Percentiles rank a stretch among this genome's conserved stretches.
These are phyloP conservation scores for Microplitis manilae DNA, from an alignment of 2,888 invertebrate species.

Conservation along the genomic window DNA sequence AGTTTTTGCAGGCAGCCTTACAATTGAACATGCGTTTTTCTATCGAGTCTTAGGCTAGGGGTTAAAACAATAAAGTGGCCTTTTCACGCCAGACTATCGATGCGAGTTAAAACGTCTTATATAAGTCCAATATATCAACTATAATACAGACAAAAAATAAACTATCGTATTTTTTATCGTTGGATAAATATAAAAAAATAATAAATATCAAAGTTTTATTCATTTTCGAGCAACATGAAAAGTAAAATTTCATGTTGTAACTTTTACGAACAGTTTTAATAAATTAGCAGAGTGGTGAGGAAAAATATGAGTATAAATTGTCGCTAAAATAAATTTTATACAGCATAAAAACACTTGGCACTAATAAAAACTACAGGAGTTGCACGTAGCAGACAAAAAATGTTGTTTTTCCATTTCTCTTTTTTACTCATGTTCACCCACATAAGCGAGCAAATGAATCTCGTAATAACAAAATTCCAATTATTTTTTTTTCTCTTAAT, in stretches of 20 bases:
- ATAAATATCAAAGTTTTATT: background rate
- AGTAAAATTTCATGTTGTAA: background rate
- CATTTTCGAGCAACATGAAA: background rate
- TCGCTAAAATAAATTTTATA: conserved; percentile 1
- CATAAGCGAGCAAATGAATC: background rate
- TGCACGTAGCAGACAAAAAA: background rate
- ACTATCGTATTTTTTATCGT: too few relatives aligned
- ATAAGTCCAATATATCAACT: background rate
- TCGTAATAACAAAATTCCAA: background rate
- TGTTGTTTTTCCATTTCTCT: background rate
- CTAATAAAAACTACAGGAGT: background rate
- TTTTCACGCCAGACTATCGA: conserved; percentile 32
- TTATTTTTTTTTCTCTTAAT: background rate
- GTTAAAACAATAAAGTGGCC: conserved; percentile 34
- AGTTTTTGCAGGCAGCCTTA: background rate
- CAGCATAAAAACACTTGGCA: background rate
- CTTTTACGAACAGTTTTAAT: background rate
- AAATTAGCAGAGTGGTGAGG: background rate
- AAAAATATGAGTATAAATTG: background rate
- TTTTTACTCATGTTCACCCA: background rate
- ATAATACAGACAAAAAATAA: too few relatives aligned
- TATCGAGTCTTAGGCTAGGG: conserved; percentile 12
- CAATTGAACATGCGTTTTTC: background rate
- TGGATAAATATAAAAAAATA: too few relatives aligned
- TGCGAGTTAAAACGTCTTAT: background rate